Base-by-base conservation (phyloP, 2,888 invertebrate genomes). In the Laothoe populi region DNA sequence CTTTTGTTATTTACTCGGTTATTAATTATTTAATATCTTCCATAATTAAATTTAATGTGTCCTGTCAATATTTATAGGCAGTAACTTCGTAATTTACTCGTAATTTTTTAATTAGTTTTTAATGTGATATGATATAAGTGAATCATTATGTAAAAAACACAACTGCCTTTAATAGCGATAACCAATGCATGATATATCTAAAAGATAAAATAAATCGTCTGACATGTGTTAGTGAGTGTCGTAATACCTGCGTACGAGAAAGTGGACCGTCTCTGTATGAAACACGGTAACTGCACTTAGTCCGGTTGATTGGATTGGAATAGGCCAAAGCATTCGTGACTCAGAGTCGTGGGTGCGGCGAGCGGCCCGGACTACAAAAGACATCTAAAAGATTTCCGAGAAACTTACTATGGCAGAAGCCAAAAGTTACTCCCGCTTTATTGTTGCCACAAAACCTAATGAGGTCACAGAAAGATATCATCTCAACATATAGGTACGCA, bases 1-100 rank as follows among this genome's bases (percentile, higher is more conserved):
- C 76, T 70, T 65, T 77, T 77, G 69, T 74, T 72, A 82, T 80
- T 83, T 77, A 73, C 73, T 70, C 73, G 75, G 72, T 79, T 74
- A 72, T 70, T 72, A 69, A 73, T 67, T 63, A 66, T 69, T 72
- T 72, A 75, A 70, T 67, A 63, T 64, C 49, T 64, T 21, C n/a
- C 57, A 13, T 40, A 58, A 58, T 58, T 58, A 58, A 46, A 57
- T 24, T 60, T 45, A 61, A 44, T 46, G 40, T 44, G 49, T 40
- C 23, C 26, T 45, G 40, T 57, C 38, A 4, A 58, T 42, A 58
- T 40, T 57, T 24, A 58, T 23, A 16, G 13, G 10, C 5, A n/a
- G n/a, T 23, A n/a, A 31, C 31, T 53, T n/a, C 53, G 57, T 26
- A 40, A 40, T 57, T n/a, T n/a, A n/a, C n/a, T n/a, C n/a, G n/a